Percentiles rank a stretch among this genome's conserved stretches.
These are phyloP conservation scores for Drosophila longiperda DNA, from an alignment of 2,888 invertebrate genomes.

Conservation along the genomic window DNA sequence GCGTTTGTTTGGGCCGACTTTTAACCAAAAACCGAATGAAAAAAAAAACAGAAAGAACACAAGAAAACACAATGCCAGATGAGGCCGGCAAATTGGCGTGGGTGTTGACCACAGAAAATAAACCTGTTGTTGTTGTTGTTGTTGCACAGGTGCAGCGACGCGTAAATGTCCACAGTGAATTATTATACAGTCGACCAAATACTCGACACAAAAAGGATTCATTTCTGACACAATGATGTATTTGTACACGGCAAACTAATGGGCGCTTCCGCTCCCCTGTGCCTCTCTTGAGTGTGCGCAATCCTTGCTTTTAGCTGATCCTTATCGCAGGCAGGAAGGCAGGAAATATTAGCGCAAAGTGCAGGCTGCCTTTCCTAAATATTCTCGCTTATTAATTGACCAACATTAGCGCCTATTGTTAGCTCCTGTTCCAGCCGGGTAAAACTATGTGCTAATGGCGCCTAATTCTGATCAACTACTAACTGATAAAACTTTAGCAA, in stretches of 20 bases:
- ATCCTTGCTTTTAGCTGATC: conserved; percentile 72
- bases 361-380: conserved; percentile 23
- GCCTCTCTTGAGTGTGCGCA: conserved; percentile 20
- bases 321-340: conserved; percentile 56
- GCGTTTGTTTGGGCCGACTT: conserved; percentile 78
- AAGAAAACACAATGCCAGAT: conserved; percentile 38
- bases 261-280: conserved; percentile 59
- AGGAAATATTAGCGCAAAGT: conserved; percentile 75
- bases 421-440: conserved; percentile 5
- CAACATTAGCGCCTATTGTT: conserved; percentile 77
- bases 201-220: conserved; percentile 62
- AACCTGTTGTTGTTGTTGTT: background rate
- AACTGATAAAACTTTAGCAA: conserved; percentile 44
- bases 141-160: conserved; percentile 62
- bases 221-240: conserved; percentile 75
- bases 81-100: conserved; percentile 74
- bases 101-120: conserved; percentile 49
- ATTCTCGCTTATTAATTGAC: conserved; percentile 68
- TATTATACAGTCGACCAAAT: conserved; percentile 31
- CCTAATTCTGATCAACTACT: conserved; percentile 51
- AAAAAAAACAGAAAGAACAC: conserved; percentile 4
- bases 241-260: conserved; percentile 57
- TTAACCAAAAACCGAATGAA: conserved; percentile 50
- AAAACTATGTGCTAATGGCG: conserved; percentile 73
- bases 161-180: conserved; percentile 59